Conservation (phyloP, 2,797 vertebrate genomes). For the Lacerta viridis region DNA sequence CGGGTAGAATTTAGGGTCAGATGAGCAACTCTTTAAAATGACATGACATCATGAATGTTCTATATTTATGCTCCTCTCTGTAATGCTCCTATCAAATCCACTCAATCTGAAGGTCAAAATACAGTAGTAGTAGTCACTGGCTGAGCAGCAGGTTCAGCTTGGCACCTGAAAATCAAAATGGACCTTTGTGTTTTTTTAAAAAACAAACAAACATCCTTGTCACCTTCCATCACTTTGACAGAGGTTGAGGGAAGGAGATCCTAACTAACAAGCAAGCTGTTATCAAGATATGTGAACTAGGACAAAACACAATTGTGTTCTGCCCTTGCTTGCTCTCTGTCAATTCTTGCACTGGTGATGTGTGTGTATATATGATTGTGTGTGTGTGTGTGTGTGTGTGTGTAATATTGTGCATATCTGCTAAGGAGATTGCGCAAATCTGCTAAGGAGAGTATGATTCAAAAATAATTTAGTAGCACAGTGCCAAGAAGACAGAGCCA, state of each 20-base stretch:
- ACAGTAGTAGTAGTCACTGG: slow-evolving; percentile 75
- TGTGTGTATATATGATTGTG: background rate
- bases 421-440: slow-evolving; percentile 21
- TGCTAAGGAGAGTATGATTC: slow-evolving; percentile 55
- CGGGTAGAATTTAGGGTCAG: slow-evolving; percentile 26
- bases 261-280: slow-evolving; percentile 42
- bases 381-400: no score
- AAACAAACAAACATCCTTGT: slow-evolving; percentile 46
- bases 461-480: slow-evolving; percentile 64
- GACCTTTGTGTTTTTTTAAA: slow-evolving; percentile 5
- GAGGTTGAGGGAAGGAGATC: slow-evolving; percentile 54
- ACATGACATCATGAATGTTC: slow-evolving; percentile 55
- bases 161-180: slow-evolving; percentile 66
- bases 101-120: slow-evolving; percentile 69
- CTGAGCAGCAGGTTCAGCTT: slow-evolving; percentile 64
- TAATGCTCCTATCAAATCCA: slow-evolving; percentile 71
- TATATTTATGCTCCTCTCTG: slow-evolving; percentile 67
- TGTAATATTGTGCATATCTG: background rate
- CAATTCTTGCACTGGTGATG: slow-evolving; percentile 14
- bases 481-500: background rate
- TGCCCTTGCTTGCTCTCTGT: background rate
- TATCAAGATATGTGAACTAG: slow-evolving; percentile 69
- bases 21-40: slow-evolving; percentile 57
- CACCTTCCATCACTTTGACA: background rate
- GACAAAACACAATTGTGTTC: slow-evolving; percentile 53